Evolutionary conservation across 2,113 vertebrate species (phyloP).

Genomic region (Hemibagrus wyckioides): DNA sequence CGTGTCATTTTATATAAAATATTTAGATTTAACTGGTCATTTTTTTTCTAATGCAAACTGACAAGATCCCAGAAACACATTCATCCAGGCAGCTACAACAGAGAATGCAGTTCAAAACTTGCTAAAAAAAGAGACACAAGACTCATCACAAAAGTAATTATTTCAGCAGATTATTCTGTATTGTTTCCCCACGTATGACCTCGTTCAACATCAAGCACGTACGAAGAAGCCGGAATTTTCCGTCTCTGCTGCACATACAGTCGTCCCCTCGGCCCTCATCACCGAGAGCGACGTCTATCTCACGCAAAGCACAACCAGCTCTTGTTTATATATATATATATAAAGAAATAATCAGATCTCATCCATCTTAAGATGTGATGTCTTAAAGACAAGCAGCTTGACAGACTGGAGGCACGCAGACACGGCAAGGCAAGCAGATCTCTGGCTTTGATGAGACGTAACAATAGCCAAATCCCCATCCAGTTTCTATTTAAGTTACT

Average conservation of each 20-base stretch:
- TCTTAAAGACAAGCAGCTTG: conserved; percentile 72
- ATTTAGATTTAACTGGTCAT: not conserved
- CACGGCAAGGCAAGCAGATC: conserved; percentile 70
- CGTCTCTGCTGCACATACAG: not conserved
- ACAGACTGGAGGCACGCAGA: conserved; percentile 72
- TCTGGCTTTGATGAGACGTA: conserved; percentile 77
- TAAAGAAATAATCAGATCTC: conserved; percentile 69
- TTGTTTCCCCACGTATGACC: not conserved
- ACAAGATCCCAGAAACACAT: not conserved
- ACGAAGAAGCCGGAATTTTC: not conserved
- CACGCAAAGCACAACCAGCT: not conserved
- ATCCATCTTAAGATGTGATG: conserved; percentile 68
- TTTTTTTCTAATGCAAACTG: not conserved
- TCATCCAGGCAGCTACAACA: not conserved
- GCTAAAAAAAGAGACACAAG: not conserved
- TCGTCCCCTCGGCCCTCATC: not conserved
- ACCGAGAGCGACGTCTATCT: not conserved
- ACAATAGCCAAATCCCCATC: conserved; percentile 80
- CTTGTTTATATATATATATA: not conserved
- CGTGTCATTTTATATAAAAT: not conserved
- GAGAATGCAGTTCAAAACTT: not conserved
- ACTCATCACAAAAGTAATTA: not conserved
- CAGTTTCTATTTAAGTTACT: conserved; percentile 79
- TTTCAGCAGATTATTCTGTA: not conserved
- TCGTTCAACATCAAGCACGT: not conserved